Evolutionary conservation across 2,113 vertebrate genomes (phyloP), one percentile per base, ranked within the genome.

Genomic region (Oostethus manadensis): DNA sequence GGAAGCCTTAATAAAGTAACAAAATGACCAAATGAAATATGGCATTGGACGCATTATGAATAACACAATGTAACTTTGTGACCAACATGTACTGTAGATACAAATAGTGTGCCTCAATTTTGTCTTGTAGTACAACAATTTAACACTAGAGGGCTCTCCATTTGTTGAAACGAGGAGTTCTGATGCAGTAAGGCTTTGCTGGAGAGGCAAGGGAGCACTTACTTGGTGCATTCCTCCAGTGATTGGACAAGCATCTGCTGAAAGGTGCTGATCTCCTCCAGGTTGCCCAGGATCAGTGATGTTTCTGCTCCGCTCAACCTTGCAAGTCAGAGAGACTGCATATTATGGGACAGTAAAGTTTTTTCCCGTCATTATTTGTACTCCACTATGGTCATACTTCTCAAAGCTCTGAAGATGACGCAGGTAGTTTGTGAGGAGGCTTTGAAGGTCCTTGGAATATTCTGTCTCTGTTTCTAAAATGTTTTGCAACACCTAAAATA

Each of bases 391-490:
- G 29, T 83, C 92, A 81, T 91, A 99, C 97, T 93, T 98, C 84
- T 99, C 97, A 67, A 91, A 91, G 84, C 83, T 89, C 88, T 96
- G 96, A 62, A 99, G 86, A 6, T 93, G 93, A 64, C 95, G 90
- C 58, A 99, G 86, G 69, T 98, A 98, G 81, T 90, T 94, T 11
- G 94, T 92, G 71, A 98, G 91, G 80, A 98, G 89, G 66, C 87
- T 93, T 88, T 97, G 95, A 51, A 99, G 92, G 64, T 98, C 95
- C 84, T 96, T 98, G 73, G 93, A 94, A 79, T 98, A 99, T 70
- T 97, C 95, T 6, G 93, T 95, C 88, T 99, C 97, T 20, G 95
- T 99, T 91, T 99, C 97, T 87, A 99, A 87, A 89, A 99, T 99
- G 85, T 99, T 99, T 88, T 99, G 95, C 84, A 99, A 92, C 84